These are phyloP conservation scores for Tortricodes alternella DNA, from an alignment of 2,888 invertebrate genomes.

Conservation along the genomic window DNA sequence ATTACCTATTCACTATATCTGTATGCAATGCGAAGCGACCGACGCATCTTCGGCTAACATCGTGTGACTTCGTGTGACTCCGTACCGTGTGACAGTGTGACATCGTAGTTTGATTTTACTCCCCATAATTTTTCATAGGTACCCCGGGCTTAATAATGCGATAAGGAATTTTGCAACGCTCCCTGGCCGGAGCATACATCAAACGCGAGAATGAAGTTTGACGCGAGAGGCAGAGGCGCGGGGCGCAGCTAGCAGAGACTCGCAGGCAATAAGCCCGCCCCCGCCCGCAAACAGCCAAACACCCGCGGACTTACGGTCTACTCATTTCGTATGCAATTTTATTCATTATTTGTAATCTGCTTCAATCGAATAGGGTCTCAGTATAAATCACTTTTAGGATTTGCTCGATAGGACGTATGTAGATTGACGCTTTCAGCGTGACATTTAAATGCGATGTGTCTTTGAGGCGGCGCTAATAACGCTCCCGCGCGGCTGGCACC, in stretches of 20 bases:
- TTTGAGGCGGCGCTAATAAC: conserved; percentile 75
- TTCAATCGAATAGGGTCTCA: conserved; percentile 79
- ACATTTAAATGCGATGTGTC: conserved; percentile 76
- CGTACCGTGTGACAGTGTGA: too few species aligned
- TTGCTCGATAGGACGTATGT: conserved; percentile 76
- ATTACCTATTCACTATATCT: too few species aligned
- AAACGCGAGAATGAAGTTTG: conserved; percentile 51
- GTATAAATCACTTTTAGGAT: conserved; percentile 81
- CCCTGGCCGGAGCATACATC: conserved; percentile 39
- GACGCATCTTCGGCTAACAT: too few species aligned
- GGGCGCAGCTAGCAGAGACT: conserved; percentile 39
- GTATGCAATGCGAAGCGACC: too few species aligned
- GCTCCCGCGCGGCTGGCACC: conserved; percentile 57
- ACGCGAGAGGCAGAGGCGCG: conserved; percentile 26
- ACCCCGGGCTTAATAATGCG: background rate
- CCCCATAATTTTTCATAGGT: conserved; percentile 14
- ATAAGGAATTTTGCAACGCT: background rate
- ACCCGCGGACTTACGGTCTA: conserved; percentile 70
- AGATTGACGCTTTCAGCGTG: conserved; percentile 80
- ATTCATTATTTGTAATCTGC: conserved; percentile 83
- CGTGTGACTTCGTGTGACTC: too few species aligned
- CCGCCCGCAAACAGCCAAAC: conserved; percentile 69
- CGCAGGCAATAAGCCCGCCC: conserved; percentile 65
- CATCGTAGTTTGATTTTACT: too few species aligned
- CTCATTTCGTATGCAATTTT: conserved; percentile 83